A percentile compares a stretch with the other conserved stretches of the same genome.
Conservation (phyloP, 2,113 vertebrate genomes). For the Speoplatyrhinus poulsoni region DNA sequence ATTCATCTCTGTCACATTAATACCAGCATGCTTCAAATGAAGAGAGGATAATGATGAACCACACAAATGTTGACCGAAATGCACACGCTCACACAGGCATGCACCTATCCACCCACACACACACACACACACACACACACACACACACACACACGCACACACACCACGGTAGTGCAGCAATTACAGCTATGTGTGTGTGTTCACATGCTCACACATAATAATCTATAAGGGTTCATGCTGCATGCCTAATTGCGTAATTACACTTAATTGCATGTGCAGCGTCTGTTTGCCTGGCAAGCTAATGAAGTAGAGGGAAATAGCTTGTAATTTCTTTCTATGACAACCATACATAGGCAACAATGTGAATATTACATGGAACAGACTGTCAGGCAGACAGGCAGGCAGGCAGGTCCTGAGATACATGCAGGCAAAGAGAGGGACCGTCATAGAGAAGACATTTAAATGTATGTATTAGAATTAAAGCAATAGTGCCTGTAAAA, state of each 20-base stretch:
- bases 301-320: constrained; percentile 60
- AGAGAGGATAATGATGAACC: background rate
- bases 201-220: constrained; percentile 24
- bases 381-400: constrained; percentile 45
- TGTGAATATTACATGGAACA: constrained; percentile 57
- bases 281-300: constrained; percentile 56
- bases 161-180: constrained; percentile 29
- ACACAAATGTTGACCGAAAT: background rate
- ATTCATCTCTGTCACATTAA: constrained; percentile 5
- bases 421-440: constrained; percentile 3
- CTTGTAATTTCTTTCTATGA: constrained; percentile 56
- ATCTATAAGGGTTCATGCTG: constrained; percentile 46
- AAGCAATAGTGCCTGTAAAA: background rate
- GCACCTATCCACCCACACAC: background rate
- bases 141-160: constrained; percentile 8
- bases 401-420: constrained; percentile 28
- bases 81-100: background rate
- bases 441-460: constrained; percentile 22
- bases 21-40: background rate
- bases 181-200: constrained; percentile 29
- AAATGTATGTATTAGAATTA: constrained; percentile 25
- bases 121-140: background rate
- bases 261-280: constrained; percentile 61
- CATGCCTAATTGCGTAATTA: constrained; percentile 68
- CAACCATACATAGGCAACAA: constrained; percentile 57